These are phyloP conservation scores for Acrocera orbiculus DNA, from an alignment of 2,888 invertebrate genomes.

Conservation along the genomic window DNA sequence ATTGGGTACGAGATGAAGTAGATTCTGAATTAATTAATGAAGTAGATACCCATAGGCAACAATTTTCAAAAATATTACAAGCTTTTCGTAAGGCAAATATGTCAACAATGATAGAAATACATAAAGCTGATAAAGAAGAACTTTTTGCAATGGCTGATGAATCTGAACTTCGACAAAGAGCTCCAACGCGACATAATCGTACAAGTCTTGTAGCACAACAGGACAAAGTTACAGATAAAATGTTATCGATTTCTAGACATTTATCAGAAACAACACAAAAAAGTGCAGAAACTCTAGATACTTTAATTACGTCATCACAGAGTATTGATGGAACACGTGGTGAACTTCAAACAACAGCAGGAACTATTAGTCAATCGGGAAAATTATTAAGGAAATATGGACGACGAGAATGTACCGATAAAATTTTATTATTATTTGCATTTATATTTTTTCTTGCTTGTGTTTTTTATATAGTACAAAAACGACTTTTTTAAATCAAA, in stretches of 20 bases:
- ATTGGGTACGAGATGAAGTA: constrained; percentile 46
- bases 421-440: constrained; percentile 72
- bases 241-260: constrained; percentile 68
- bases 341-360: constrained; percentile 71
- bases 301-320: constrained; percentile 50
- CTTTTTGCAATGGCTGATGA: constrained; percentile 37
- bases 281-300: constrained; percentile 71
- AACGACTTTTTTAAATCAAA: constrained; percentile 61
- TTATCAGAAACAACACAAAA: constrained; percentile 73
- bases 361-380: constrained; percentile 73
- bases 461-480: constrained; percentile 83
- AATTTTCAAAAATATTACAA: constrained; percentile 51
- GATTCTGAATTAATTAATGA: constrained; percentile 44
- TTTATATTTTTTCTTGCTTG: constrained; percentile 79
- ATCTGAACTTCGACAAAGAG: constrained; percentile 44
- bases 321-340: constrained; percentile 57
- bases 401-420: constrained; percentile 86
- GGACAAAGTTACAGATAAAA: constrained; percentile 62
- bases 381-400: constrained; percentile 88
- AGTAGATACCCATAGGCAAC: constrained; percentile 49
- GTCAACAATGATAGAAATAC: constrained; percentile 57
- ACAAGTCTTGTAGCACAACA: constrained; percentile 33
- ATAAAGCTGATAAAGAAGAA: constrained; percentile 56
- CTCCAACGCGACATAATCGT: constrained; percentile 36
- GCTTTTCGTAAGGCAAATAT: constrained; percentile 69